Evolutionary conservation across 2,888 invertebrate genomes (phyloP), one percentile per base, ranked within the genome.

Genomic region (Microchrysa polita): DNA sequence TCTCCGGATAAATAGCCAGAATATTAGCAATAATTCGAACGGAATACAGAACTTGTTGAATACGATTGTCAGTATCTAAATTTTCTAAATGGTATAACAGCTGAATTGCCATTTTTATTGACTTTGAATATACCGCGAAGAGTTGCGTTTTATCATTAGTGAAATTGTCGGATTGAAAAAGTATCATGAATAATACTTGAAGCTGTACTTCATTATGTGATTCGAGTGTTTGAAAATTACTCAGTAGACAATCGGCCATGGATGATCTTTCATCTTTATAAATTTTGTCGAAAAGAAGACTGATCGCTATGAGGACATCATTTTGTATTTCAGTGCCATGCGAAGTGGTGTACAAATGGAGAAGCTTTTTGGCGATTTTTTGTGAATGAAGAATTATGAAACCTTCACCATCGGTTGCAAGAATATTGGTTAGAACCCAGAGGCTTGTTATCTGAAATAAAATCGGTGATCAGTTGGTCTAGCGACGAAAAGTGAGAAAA

Each of bases 341-440:
- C 18, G 65, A 76, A 0, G 77, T 73, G 0, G 79, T 73, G 34
- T 81, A 82, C 0, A 83, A 67, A 18, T 77, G 77, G 77, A 83
- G 78, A 5, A 83, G 63, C 71, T 82, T 83, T 2, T 79, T 79
- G 1, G 82, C 73, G n/a, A 84, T 52, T 74, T 82, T 81, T 81
- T 84, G 83, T 65, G 81, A 79, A 1, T 82, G 74, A 40, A 85
- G 55, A 0, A 60, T 79, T 40, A 69, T 71, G 0, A 80, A 77
- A 0, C 81, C 80, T 71, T 83, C 83, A 0, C 76, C 74, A 18
- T 82, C 79, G 0, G 81, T 81, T 2, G 78, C 77, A 23, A 83
- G 65, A 2, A 84, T 78, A 73, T 85, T 84, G 0, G 82, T 80
- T 40, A 84, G 42, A 1, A 80, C 81, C 85, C 85, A 85, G 0